Base-by-base conservation (phyloP, 2,797 vertebrate species). In the Atherinosoma microstoma region DNA sequence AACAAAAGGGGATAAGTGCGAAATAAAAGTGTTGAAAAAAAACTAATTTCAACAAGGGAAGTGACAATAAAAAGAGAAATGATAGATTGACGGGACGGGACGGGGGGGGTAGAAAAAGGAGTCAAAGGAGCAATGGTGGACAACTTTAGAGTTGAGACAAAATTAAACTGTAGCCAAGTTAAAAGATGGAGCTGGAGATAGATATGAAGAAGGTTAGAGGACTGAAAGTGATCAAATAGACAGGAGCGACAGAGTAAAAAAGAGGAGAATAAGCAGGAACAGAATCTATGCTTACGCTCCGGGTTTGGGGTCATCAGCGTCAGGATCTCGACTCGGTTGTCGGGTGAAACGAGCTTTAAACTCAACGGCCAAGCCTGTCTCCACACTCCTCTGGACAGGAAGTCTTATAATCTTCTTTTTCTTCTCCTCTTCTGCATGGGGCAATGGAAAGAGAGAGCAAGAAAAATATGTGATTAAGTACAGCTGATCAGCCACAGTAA, bases 341-440 rank as follows among this genome's bases (percentile, higher is more conserved):
- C 98, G 94, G 0, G 97, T 99, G 95, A 99, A 98, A 87, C 97
- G 96, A 87, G 96, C 94, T 83, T 97, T 96, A 89, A 99, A 98
- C 79, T 98, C 97, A 5, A 99, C 72, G 0, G 98, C 98, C 80
- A 99, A 87, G 2, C 98, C 98, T 0, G 97, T 98, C 82, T 99
- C 98, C 0, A 98, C 96, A 47, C 97, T 98, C 75, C 98, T 95
- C 91, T 99, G 98, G 79, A 99, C 97, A 0, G 98, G 97, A 89
- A 98, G 96, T 76, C 97, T 92, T 0, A 97, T 91, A 9, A 88
- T 87, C 67, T 95, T 95, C 85, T 99, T 99, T 87, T 99, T 99
- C 81, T 97, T 97, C 73, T 97, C 97, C 45, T 97, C 96, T 91
- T 98, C 98, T 99, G 94, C 49, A 67, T 11, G 49, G 24, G 54